phyloP scores from a whole-genome alignment of 2,888 invertebrate genomes.

The Macropis europaea region DNA sequence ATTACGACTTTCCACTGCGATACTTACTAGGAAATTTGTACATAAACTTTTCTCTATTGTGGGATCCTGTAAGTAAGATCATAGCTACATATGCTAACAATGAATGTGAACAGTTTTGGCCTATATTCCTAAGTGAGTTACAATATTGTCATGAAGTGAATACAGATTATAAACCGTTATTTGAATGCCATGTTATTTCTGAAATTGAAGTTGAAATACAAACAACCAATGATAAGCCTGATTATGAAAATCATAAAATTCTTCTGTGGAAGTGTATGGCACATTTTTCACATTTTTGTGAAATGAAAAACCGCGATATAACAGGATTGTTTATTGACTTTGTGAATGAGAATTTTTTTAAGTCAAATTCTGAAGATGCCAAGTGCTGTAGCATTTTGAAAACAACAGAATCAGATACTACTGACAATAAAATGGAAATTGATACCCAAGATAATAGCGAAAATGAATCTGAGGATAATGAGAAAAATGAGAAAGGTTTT shows the following conservation, averaged over 20 bases:
- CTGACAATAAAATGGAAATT: constrained; percentile 27
- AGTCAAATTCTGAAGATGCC: constrained; percentile 82
- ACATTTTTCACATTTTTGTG: constrained; percentile 87
- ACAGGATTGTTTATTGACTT: constrained; percentile 91
- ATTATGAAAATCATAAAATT: constrained; percentile 88
- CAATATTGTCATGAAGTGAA: constrained; percentile 73
- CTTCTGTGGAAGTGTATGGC: constrained; percentile 91
- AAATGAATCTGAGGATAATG: constrained; percentile 76
- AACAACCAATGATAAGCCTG: constrained; percentile 83
- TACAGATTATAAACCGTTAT: constrained; percentile 30
- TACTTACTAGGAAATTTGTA: constrained; percentile 92
- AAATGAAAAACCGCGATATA: constrained; percentile 90
- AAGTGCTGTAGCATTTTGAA: constrained; percentile 82
- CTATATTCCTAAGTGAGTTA: constrained; percentile 84
- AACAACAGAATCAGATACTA: constrained; percentile 54
- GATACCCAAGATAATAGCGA: constrained; percentile 64
- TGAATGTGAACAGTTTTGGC: constrained; percentile 86
- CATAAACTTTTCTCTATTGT: constrained; percentile 92
- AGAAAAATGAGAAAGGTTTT: constrained; percentile 59
- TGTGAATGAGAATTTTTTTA: constrained; percentile 85
- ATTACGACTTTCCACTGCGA: constrained; percentile 85
- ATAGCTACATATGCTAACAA: constrained; percentile 86
- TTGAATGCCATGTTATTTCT: constrained; percentile 65
- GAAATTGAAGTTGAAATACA: constrained; percentile 65
- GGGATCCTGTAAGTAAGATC: constrained; percentile 91